A percentile compares a stretch with the other conserved stretches of the same genome.
These are phyloP conservation scores for Tachysurus vachellii DNA, from an alignment of 2,113 vertebrate genomes.

Conservation along the genomic window DNA sequence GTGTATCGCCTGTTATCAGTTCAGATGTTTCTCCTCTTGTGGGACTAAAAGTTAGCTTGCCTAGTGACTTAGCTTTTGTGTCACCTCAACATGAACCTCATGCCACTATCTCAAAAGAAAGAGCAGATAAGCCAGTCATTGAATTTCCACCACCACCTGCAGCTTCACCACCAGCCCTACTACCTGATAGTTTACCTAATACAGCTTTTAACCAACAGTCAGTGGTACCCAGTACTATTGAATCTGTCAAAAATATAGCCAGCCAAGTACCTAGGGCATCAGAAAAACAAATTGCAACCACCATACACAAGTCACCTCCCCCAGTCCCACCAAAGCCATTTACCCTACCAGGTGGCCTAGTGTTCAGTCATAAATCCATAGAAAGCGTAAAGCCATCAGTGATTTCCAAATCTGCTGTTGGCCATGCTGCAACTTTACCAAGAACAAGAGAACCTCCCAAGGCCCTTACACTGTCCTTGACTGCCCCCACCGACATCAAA, in stretches of 20 bases:
- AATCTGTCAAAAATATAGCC: conserved; percentile 46
- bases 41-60: conserved; percentile 45
- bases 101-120: conserved; percentile 68
- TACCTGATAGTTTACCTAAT: conserved; percentile 73
- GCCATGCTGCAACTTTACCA: conserved; percentile 75
- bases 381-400: conserved; percentile 85
- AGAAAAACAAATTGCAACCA: conserved; percentile 57
- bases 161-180: conserved; percentile 73
- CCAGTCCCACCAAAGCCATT: conserved; percentile 94
- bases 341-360: conserved; percentile 86
- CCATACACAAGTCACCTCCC: conserved; percentile 80
- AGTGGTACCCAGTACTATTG: conserved; percentile 43
- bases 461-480: conserved; percentile 85
- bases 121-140: conserved; percentile 66
- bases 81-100: conserved; percentile 74
- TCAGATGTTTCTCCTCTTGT: conserved; percentile 35
- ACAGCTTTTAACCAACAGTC: conserved; percentile 72
- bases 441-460: conserved; percentile 80
- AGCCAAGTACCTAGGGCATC: conserved; percentile 36
- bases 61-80: conserved; percentile 52
- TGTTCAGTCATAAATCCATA: conserved; percentile 85
- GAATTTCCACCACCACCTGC: conserved; percentile 64
- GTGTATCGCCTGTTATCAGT: conserved; percentile 38
- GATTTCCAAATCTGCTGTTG: conserved; percentile 73
- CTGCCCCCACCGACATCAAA: conserved; percentile 81